Evolutionary conservation across 2,888 invertebrate species (phyloP), one percentile per base, ranked within the genome.

Genomic region (Nowickia ferox): DNA sequence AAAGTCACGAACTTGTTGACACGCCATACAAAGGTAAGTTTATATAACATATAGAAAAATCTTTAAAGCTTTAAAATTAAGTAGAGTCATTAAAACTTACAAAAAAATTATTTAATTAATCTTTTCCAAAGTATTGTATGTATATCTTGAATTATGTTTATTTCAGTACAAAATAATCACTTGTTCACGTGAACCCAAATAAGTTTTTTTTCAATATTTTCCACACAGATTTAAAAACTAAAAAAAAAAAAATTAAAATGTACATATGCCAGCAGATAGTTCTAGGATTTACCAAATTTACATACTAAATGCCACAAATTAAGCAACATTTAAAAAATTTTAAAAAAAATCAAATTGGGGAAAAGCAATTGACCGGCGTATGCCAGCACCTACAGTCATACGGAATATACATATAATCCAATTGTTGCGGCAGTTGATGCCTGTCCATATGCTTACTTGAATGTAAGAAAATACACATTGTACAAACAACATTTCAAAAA

Each of bases 401-500:
- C 30, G 1, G 8, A 59, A 3, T 4, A 15, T 2, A 10, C 5
- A 40, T 17, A 53, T 85, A 85, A 85, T 85, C 82, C 78, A 82
- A 85, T 82, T 85, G 74, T 68, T 84, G 68, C 42, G n/a, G 55
- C 30, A 75, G n/a, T 80, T 71, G 44, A 19, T 48, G 75, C 5
- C 17, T 72, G 59, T n/a, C 38, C 15, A 46, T 13, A 9, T 59
- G 22, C 38, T 69, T 63, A 19, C 48, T 66, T 55, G 1, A 38
- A 9, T 4, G 11, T 40, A 15, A 84, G 11, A 13, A 71, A 63
- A 74, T 9, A 46, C 19, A 42, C 63, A 13, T n/a, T 15, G 19
- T 51, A 38, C 17, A 57, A 17, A 11, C 19, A 61, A 22, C 40
- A 22, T 44, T 44, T 30, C n/a, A 57, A 69, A 74, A 74, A 69